Evolutionary conservation across 2,113 vertebrate species (phyloP).

Genomic region (Larimichthys polyactis): DNA sequence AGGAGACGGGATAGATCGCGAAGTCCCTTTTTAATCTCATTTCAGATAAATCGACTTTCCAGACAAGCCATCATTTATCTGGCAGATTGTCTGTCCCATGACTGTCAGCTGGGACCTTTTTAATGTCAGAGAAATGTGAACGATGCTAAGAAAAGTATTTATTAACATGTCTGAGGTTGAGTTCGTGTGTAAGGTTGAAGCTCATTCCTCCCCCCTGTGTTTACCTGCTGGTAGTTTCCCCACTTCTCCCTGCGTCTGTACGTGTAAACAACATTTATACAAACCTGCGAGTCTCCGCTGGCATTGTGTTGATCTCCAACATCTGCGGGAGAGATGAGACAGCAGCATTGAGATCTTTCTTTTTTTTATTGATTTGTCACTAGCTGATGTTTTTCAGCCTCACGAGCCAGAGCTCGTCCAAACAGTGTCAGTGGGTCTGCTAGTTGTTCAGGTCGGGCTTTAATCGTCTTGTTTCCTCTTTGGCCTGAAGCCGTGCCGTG

Average conservation of each 20-base stretch:
- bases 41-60: neutral
- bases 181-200: neutral
- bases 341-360: slow-evolving; percentile 14
- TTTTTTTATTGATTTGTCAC: neutral
- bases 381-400: neutral
- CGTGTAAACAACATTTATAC: slow-evolving; percentile 7
- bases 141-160: neutral
- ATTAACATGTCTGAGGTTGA: neutral
- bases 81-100: neutral
- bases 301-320: slow-evolving; percentile 57
- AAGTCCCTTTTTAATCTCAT: neutral
- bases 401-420: too few relatives aligned
- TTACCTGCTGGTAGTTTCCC: neutral
- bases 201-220: neutral
- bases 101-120: neutral
- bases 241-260: neutral
- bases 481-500: neutral
- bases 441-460: neutral
- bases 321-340: slow-evolving; percentile 69
- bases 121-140: neutral
- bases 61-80: neutral
- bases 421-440: neutral
- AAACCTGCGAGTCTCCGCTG: slow-evolving; percentile 69
- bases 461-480: neutral
- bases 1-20: neutral